phyloP scores from a whole-genome alignment of 2,797 vertebrate genomes.

The Carapus acus region DNA sequence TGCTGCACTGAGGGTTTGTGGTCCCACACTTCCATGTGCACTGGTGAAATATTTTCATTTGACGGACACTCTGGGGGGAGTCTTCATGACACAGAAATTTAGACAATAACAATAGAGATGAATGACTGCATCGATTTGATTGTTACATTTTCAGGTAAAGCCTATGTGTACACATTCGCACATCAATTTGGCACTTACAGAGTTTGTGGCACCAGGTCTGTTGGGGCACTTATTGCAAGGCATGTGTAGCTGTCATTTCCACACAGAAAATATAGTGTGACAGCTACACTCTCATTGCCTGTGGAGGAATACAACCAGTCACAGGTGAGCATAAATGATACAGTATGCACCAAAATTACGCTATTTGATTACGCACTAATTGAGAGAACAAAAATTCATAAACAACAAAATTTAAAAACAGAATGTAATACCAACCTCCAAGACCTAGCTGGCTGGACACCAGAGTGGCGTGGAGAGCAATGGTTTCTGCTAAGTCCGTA shows the following conservation, averaged over 20 bases:
- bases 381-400: too few species aligned
- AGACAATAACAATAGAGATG: conserved; percentile 6
- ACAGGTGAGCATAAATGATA: neutral
- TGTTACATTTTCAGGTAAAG: neutral
- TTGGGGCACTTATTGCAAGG: conserved; percentile 64
- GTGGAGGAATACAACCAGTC: conserved; percentile 12
- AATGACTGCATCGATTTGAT: neutral
- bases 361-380: too few species aligned
- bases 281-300: conserved; percentile 48
- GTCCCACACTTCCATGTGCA: conserved; percentile 43
- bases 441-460: conserved; percentile 63
- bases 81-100: too few species aligned
- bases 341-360: too few species aligned
- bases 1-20: conserved; percentile 28
- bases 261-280: conserved; percentile 49
- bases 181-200: conserved; percentile 57
- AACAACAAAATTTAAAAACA: conserved; percentile 5
- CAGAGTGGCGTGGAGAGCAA: conserved; percentile 51
- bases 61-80: conserved; percentile 58
- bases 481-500: conserved; percentile 22
- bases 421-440: conserved; percentile 56
- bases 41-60: conserved; percentile 36
- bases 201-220: conserved; percentile 58
- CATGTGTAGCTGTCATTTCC: conserved; percentile 62
- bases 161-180: conserved; percentile 1